phyloP scores from a whole-genome alignment of 2,797 vertebrate species.

The Calcarius lapponicus region DNA sequence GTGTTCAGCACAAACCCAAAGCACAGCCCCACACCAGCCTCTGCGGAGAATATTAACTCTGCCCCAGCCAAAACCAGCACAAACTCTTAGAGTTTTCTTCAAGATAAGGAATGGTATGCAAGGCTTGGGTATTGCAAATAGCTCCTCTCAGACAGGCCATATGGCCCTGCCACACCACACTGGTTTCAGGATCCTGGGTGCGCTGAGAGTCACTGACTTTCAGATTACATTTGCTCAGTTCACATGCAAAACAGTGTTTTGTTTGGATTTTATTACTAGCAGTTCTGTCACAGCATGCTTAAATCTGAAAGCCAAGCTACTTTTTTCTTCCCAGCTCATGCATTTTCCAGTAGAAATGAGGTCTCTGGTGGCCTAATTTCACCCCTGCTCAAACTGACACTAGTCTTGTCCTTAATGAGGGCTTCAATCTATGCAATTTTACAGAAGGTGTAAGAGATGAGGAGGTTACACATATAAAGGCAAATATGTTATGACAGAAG shows the following conservation, averaged over 20 bases:
- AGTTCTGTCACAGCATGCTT: background rate
- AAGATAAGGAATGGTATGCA: background rate
- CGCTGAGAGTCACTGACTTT: background rate
- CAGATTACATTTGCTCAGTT: background rate
- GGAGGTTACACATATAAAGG: background rate
- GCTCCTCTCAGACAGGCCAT: background rate
- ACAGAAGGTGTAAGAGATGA: background rate
- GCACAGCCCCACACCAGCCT: background rate
- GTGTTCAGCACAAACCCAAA: background rate
- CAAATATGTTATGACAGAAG: background rate
- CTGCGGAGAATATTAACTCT: background rate
- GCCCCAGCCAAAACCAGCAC: background rate
- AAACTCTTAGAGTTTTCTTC: background rate
- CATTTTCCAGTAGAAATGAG: background rate
- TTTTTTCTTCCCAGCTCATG: background rate
- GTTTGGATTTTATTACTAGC: conserved; percentile 21
- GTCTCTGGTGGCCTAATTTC: background rate
- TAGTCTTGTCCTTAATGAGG: background rate
- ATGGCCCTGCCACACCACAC: background rate
- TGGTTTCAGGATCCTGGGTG: background rate
- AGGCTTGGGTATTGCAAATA: background rate
- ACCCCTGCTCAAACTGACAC: background rate
- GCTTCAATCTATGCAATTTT: background rate
- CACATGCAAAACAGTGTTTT: conserved; percentile 17
- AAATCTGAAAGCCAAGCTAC: conserved; percentile 7